phyloP scores from a whole-genome alignment of 2,888 invertebrate genomes.

The Colostygia pectinataria region DNA sequence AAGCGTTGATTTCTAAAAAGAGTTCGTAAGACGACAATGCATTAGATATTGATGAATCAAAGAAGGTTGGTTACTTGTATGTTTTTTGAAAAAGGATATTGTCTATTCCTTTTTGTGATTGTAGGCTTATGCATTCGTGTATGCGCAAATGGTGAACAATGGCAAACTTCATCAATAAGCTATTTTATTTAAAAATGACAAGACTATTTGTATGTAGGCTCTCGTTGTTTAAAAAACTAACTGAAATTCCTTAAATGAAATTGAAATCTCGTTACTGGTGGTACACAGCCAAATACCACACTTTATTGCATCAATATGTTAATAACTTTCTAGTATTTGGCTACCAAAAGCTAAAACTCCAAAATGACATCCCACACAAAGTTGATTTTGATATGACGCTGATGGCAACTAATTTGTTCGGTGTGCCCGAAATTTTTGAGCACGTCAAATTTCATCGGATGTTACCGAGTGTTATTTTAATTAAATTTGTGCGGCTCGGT shows the following conservation, averaged over 20 bases:
- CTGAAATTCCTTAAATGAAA: too few relatives aligned
- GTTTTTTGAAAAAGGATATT: too few relatives aligned
- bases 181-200: too few relatives aligned
- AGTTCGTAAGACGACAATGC: conserved; percentile 28
- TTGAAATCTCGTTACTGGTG: too few relatives aligned
- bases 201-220: too few relatives aligned
- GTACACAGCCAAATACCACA: background rate
- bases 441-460: conserved; percentile 21
- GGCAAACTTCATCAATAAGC: too few relatives aligned
- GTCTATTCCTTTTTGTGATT: too few relatives aligned
- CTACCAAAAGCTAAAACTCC: background rate
- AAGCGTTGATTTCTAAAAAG: conserved; percentile 41
- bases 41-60: conserved; percentile 16
- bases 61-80: background rate
- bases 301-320: background rate
- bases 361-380: background rate
- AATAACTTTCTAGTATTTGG: background rate
- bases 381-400: background rate
- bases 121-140: too few relatives aligned
- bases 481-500: conserved; percentile 59
- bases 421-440: conserved; percentile 9
- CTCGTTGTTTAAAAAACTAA: too few relatives aligned
- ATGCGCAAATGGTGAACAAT: too few relatives aligned
- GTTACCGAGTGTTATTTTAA: conserved; percentile 50
- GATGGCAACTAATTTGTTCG: background rate